A percentile compares a stretch with the other conserved stretches of the same genome.
These are phyloP conservation scores for Struthidea cinerea DNA, from an alignment of 2,113 vertebrate species.

Conservation along the genomic window DNA sequence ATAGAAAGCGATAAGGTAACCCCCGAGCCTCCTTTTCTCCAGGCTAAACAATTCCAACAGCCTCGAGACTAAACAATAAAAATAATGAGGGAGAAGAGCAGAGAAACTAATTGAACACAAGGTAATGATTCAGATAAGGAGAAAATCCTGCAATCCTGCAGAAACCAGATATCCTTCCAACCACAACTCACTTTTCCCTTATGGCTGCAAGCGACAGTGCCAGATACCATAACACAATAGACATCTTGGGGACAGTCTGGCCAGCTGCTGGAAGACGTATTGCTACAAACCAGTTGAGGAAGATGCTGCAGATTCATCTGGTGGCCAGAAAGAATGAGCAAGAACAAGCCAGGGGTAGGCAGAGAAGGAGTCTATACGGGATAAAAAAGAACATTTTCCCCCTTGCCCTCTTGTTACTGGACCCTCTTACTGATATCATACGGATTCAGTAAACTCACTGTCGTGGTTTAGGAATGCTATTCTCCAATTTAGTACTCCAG, in stretches of 20 bases:
- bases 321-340: not conserved
- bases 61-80: not conserved
- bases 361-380: not conserved
- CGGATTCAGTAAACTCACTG: not conserved
- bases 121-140: not conserved
- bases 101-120: not conserved
- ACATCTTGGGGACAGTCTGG: not conserved
- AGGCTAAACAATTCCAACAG: not conserved
- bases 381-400: not conserved
- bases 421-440: not conserved
- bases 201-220: not conserved
- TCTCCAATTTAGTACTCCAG: not conserved
- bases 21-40: not conserved
- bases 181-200: not conserved
- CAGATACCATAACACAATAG: not conserved
- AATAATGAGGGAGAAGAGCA: not conserved
- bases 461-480: not conserved
- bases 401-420: not conserved
- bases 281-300: slow-evolving; percentile 3
- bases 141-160: not conserved
- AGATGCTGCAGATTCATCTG: not conserved
- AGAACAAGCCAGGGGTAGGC: not conserved
- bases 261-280: slow-evolving; percentile 1
- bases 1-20: not conserved
- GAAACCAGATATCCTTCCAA: not conserved